phyloP scores from a whole-genome alignment of 2,888 invertebrate species.

The Hemithea aestivaria region DNA sequence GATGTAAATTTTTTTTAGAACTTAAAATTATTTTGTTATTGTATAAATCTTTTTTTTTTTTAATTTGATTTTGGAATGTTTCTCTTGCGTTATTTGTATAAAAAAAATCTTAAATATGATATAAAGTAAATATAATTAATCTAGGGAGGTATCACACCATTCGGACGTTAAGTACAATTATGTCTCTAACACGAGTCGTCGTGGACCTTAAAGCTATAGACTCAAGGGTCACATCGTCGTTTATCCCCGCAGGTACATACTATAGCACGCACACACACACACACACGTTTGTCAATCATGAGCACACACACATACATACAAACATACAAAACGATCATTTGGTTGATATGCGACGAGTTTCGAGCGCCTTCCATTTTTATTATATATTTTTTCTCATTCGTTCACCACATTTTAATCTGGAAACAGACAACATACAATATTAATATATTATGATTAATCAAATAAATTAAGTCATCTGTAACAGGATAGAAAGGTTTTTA shows the following conservation, averaged over 20 bases:
- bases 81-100: conserved; percentile 14
- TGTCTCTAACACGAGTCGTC: conserved; percentile 8
- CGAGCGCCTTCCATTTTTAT: conserved; percentile 16
- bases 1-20: no score
- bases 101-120: conserved; percentile 15
- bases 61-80: conserved; percentile 27
- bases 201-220: conserved; percentile 27
- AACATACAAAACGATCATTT: conserved; percentile 28
- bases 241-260: conserved; percentile 24
- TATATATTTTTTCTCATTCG: conserved; percentile 30
- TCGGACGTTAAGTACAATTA: conserved; percentile 26
- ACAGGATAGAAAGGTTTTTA: no score
- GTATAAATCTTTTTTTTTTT: conserved; percentile 28
- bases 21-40: conserved; percentile 22
- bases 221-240: conserved; percentile 25
- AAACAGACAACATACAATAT: conserved; percentile 8
- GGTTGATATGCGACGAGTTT: conserved; percentile 39
- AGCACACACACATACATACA: conserved; percentile 17
- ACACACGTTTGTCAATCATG: conserved; percentile 4
- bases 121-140: conserved; percentile 28
- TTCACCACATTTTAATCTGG: conserved; percentile 25
- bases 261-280: conserved; percentile 24
- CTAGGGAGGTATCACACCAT: conserved; percentile 25
- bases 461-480: no score
- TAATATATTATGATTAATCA: no score